Evolutionary conservation across 2,888 invertebrate species (phyloP), one percentile per base, ranked within the genome.

Genomic region (Onchidella celtica): DNA sequence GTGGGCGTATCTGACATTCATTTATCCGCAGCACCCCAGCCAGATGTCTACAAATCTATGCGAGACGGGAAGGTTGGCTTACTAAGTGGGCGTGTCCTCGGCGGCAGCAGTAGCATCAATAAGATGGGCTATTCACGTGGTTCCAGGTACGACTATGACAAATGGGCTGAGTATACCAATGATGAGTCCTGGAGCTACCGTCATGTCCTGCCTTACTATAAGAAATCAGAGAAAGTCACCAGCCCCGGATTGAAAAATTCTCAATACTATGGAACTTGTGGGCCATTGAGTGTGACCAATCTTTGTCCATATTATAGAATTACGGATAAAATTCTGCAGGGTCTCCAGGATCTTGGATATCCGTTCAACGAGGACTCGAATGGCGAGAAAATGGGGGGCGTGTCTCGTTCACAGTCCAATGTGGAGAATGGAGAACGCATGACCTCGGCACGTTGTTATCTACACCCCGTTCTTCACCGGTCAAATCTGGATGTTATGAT

Each of bases 361-460:
- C 32, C 29, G 27, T 32, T 68, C 68, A 68, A 68, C 34, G 14
- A 17, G 14, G 68, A 68, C 29, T 68, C 14, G 32, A 68, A 68
- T 68, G 68, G 68, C 9, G n/a, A 63, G 63, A 63, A 17, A 17
- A 11, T 63, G 9, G 63, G n/a, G 24, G 63, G 63, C n/a, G 27
- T 63, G n/a, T 17, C 63, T 63, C 9, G 27, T 9, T 17, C 63
- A 9, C 63, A 63, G n/a, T 63, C 9, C n/a, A 63, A 63, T 63
- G n/a, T 63, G 9, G n/a, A 63, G n/a, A 24, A 24, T 9, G 63
- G 63, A 24, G 63, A 63, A 24, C 9, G 92, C 3, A 89, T 88
- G 79, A 90, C 91, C 38, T 90, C 92, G 9, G 87, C 89, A 21
- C 89, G 89, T 69, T 90, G 90, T 27, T 92, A 88, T 78, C 87